These are phyloP conservation scores for Adelosebastes latens DNA, from an alignment of 2,797 vertebrate genomes.

Conservation along the genomic window DNA sequence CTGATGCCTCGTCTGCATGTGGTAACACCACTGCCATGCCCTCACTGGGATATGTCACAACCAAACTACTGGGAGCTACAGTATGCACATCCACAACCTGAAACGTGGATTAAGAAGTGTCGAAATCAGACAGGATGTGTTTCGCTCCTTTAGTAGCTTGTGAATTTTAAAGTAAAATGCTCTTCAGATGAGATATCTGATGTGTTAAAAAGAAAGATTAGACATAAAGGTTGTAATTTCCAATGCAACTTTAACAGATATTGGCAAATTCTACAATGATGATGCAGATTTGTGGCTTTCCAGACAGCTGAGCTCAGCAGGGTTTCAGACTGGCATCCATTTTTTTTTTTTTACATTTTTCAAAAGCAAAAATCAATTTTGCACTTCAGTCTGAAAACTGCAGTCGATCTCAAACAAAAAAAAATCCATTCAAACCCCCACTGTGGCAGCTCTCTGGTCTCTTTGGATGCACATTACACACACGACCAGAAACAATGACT, in stretches of 20 bases:
- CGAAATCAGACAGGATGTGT: not conserved
- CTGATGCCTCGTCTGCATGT: slow-evolving; percentile 66
- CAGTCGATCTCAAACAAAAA: not conserved
- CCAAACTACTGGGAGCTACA: slow-evolving; percentile 14
- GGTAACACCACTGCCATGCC: slow-evolving; percentile 70
- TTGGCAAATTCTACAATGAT: not conserved
- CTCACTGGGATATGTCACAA: slow-evolving; percentile 58
- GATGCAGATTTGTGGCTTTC: not conserved
- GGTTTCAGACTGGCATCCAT: not conserved
- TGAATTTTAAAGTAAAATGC: not conserved
- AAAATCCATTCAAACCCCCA: not conserved
- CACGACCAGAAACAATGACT: slow-evolving; percentile 91
- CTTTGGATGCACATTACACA: slow-evolving; percentile 70
- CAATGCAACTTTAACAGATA: not conserved
- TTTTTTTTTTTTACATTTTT: not conserved
- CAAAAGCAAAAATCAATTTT: not conserved
- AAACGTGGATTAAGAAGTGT: not conserved
- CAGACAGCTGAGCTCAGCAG: not conserved
- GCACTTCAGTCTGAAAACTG: not conserved
- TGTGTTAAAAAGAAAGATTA: not conserved
- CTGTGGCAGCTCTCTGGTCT: not conserved
- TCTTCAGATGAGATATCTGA: not conserved
- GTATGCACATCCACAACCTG: not conserved
- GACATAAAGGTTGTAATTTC: not conserved
- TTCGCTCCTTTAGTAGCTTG: not conserved